phyloP scores from a whole-genome alignment of 2,888 invertebrate species.

The Drosophila flavopinicola region DNA sequence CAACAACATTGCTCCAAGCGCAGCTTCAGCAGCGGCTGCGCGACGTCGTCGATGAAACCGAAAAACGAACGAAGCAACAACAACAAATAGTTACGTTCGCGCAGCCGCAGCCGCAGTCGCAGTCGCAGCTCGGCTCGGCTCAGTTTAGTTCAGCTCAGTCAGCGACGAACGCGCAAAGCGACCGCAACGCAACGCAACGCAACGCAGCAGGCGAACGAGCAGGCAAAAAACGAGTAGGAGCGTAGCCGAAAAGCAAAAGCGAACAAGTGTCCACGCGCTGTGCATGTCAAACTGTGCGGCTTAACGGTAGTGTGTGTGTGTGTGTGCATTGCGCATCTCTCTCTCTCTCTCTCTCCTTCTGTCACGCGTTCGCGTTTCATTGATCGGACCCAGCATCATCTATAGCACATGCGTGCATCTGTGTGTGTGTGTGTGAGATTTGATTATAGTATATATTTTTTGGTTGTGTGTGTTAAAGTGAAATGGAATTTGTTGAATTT shows the following conservation, averaged over 20 bases:
- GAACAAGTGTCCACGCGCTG: constrained; percentile 36
- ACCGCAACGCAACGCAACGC: constrained; percentile 11
- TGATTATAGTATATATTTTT: constrained; percentile 12
- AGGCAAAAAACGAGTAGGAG: constrained; percentile 30
- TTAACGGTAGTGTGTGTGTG: constrained; percentile 40
- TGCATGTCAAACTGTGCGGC: constrained; percentile 18
- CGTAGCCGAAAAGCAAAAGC: constrained; percentile 7
- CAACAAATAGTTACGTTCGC: constrained; percentile 45
- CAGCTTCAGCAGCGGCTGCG: constrained; percentile 29
- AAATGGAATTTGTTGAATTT: constrained; percentile 76
- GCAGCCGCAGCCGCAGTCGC: constrained; percentile 39
- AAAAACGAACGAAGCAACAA: no score
- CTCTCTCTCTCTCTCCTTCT: not conserved
- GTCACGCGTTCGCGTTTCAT: constrained; percentile 26
- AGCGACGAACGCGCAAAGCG: no score
- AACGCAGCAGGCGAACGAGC: constrained; percentile 25
- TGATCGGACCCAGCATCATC: constrained; percentile 47
- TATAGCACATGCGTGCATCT: constrained; percentile 9
- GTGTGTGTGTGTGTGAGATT: constrained; percentile 28
- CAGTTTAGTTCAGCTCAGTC: no score
- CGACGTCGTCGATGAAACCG: constrained; percentile 15
- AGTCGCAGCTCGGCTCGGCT: no score
- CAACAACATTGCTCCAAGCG: constrained; percentile 49
- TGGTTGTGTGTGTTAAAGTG: constrained; percentile 52
- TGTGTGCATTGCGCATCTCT: constrained; percentile 6